Evolutionary conservation across 2,888 invertebrate species (phyloP), one percentile per base, ranked within the genome.

Genomic region (Actias luna): DNA sequence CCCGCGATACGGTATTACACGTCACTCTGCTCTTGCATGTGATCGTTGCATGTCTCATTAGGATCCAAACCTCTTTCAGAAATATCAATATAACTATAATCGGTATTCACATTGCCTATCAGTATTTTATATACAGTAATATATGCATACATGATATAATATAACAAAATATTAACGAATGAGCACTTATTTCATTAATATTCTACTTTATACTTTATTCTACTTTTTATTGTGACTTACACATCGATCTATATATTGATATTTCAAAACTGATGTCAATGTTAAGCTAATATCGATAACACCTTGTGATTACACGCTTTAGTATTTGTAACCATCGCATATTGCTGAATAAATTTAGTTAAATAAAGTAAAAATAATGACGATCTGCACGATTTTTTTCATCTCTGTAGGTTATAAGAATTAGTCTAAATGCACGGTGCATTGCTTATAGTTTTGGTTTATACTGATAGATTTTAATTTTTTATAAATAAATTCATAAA

Each of bases 1-100:
- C 70, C 71, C 77, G 78, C 81, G 80, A 72, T 79, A 82, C 77
- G 86, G 84, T 83, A 84, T 78, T 70, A 72, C 72, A 67, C 72
- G 71, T 58, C 62, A 63, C 63, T 52, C 33, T 55, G 50, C 35
- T 33, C 50, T 58, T 69, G 74, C 69, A 71, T 69, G 71, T 63
- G 63, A 58, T 31, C 52, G 57, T 60, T 63, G 66, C 59, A 58
- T 65, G 55, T n/a, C 29, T 14, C 29, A 50, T 50, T 25, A 50
- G 46, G 46, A 25, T 22, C 25, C 12, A 25, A 0, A 22, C 12
- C 46, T 50, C 1, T 50, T 50, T 12, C 12, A 50, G 46, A 12
- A 50, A 50, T 50, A 50, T 50, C 46, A 50, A 50, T 50, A 50
- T 50, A 50, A 50, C 12, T 39, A 16, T 3, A 14, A 5, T 50